Base-by-base conservation (phyloP, 2,797 vertebrate genomes). In the Phataginus tricuspis region DNA sequence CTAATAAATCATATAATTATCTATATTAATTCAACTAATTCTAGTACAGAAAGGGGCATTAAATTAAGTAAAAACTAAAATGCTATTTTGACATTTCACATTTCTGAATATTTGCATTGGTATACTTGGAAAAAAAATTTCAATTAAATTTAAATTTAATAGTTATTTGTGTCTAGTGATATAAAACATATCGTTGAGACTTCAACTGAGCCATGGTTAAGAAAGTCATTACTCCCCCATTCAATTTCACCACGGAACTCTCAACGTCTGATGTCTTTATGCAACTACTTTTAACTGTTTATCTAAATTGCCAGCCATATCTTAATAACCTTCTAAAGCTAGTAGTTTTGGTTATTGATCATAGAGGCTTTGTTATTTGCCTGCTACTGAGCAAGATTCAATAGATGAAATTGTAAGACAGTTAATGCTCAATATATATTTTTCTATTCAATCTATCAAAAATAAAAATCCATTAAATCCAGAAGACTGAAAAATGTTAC, bases 51-150 rank as follows among this genome's bases (percentile, higher is more conserved):
- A 85, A 29, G 21, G 13, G 23, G 23, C 13, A 95, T n/a, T 82
- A 88, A 80, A 93, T 66, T 78, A 51, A 90, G 86, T 79, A 55
- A 90, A 91, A 71, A 84, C 45, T 90, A 51, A 88, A 96, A 72
- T 66, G 18, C 15, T 89, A 27, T 42, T 90, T 72, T 39, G 59
- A 66, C 34, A 55, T 72, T 87, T 84, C 19, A 68, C 16, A 77
- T 64, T 89, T 95, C 21, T 86, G 14, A 79, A 23, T 37, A 51
- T 21, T 39, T 84, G 29, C 59, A 53, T 66, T 80, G 45, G 45
- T 45, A 66, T 42, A 95, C 34, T 78, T 68, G 75, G 34, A 91
- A 93, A 95, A 39, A 29, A 0, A 1, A 64, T 85, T 51, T 37
- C 4, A 42, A n/a, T 7, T 84, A 72, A 84, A 86, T 45, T 89